Evolutionary conservation across 2,888 invertebrate genomes (phyloP).

Genomic region (Macrophya alboannulata): DNA sequence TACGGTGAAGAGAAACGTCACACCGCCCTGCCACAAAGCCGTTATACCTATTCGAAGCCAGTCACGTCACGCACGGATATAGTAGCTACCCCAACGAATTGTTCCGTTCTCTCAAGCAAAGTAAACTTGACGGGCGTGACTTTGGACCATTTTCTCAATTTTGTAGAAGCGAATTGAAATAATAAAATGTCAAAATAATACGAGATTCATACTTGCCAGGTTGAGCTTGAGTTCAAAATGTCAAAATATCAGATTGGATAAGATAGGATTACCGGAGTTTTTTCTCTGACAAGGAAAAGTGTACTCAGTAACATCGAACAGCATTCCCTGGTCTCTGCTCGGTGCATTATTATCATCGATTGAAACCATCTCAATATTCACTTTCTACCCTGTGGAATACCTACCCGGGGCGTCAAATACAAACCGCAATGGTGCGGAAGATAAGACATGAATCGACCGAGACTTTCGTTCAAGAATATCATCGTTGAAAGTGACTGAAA

Average conservation of each 20-base stretch:
- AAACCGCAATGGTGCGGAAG: conserved; percentile 42
- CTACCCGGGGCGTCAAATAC: conserved; percentile 13
- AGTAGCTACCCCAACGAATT: conserved; percentile 16
- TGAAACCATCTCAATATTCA: conserved; percentile 37
- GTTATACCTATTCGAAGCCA: not conserved
- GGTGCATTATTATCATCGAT: conserved; percentile 37
- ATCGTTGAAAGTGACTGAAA: conserved; percentile 30
- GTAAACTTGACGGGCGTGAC: conserved; percentile 29
- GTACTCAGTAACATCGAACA: not conserved
- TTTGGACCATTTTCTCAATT: conserved; percentile 32
- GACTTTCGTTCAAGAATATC: conserved; percentile 15
- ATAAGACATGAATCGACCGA: conserved; percentile 31
- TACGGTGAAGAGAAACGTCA: not conserved
- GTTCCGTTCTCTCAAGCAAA: conserved; percentile 24
- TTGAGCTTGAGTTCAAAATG: not conserved
- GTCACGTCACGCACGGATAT: conserved; percentile 34
- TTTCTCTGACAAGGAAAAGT: not conserved
- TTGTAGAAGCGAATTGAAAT: not conserved
- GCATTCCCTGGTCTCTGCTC: not conserved
- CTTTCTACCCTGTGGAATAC: not conserved
- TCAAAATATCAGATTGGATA: not conserved
- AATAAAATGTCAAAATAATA: conserved; percentile 1
- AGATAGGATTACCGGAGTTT: not conserved
- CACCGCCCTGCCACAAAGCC: not conserved
- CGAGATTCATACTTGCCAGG: not conserved